Base-by-base conservation (phyloP, 2,797 vertebrate genomes). In the Phoeniculus purpureus region DNA sequence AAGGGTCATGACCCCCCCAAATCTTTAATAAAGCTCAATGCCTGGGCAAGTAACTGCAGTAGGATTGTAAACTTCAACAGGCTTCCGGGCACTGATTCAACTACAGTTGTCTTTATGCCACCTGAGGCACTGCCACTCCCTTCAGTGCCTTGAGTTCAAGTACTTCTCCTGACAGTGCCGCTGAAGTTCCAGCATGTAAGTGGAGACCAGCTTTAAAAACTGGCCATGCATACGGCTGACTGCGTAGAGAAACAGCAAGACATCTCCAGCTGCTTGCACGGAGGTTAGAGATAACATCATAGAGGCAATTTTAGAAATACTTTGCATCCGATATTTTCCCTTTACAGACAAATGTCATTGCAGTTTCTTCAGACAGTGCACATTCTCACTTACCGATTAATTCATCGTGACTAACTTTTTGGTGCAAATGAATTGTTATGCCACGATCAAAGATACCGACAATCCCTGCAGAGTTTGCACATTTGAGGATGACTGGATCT, bases 1-100 rank as follows among this genome's bases (percentile, higher is more conserved):
- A 47, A 45, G 21, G 7, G 1, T 4, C 6, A 2, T 4, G 45
- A 18, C 0, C 9, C 8, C 8, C 26, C 4, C 0, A 7, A 6
- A 1, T 9, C 6, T 48, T 65, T 37, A 32, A 32, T 76, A 23
- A 70, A 77, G 2, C 12, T 51, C 29, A 32, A 8, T 58, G 31
- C 19, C 25, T 55, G 4, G 22, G 14, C 20, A 68, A 81, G 22
- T 16, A 74, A 10, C 32, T 55, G 40, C 29, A 50, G 9, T 18
- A 56, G 32, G 22, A 59, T 68, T 19, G 10, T 19, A 31, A 48
- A 8, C 16, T 76, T 11, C 21, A 74, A 34, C 8, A 61, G 31
- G 8, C 51, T 93, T 77, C 72, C 77, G 19, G 54, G 5, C 32
- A 51, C 13, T 67, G 40, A 18, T 71, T 74, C 22, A 48, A 4